phyloP scores from a whole-genome alignment of 2,113 vertebrate species.

The Chlorodrepanis virens region DNA sequence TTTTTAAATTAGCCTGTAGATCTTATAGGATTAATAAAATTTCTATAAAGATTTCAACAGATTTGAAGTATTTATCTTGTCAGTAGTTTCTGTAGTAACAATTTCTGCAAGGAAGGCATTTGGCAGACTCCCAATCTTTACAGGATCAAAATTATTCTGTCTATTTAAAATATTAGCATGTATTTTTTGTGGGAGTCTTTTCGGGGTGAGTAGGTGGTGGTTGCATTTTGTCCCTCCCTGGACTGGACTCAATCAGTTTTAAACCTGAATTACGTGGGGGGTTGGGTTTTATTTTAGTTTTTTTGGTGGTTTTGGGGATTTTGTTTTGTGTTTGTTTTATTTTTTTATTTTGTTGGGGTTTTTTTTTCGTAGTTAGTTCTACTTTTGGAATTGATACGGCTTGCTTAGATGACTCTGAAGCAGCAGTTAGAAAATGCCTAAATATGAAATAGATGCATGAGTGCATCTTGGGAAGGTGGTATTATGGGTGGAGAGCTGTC shows the following conservation, averaged over 20 bases:
- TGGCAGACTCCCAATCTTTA: background rate
- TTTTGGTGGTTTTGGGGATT: background rate
- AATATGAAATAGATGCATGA: conserved; percentile 61
- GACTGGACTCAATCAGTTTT: background rate
- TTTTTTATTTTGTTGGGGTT: background rate
- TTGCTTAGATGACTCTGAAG: conserved; percentile 23
- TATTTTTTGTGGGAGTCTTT: background rate
- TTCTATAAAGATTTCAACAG: background rate
- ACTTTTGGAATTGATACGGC: background rate
- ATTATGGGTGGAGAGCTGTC: conserved; percentile 66
- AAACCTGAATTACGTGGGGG: background rate
- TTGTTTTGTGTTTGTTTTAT: background rate
- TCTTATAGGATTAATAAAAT: background rate
- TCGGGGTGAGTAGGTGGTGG: accelerated
- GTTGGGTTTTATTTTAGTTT: background rate
- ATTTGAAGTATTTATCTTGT: background rate
- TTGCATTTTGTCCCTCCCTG: background rate
- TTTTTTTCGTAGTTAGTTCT: background rate
- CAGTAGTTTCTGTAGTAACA: background rate
- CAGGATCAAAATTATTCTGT: background rate
- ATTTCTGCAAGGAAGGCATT: background rate
- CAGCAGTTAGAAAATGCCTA: conserved; percentile 50
- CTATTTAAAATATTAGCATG: background rate
- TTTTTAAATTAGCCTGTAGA: background rate
- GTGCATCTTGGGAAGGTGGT: conserved; percentile 51